Conservation (phyloP, 1,140 invertebrate species). For the Zophobas atratus region DNA sequence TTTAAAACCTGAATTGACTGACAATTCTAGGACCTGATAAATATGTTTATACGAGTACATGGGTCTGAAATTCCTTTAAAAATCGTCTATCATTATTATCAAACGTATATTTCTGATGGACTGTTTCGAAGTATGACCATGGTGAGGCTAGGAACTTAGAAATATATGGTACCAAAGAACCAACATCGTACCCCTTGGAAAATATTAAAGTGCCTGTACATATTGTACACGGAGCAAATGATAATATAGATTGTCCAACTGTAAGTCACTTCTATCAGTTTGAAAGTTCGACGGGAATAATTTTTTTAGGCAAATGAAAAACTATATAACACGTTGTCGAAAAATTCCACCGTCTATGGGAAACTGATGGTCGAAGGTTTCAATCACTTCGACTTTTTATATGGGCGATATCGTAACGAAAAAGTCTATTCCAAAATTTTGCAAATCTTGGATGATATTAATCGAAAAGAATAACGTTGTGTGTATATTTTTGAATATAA, state of each 20-base stretch:
- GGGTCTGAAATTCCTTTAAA: slow-evolving; percentile 3
- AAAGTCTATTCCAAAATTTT: not conserved
- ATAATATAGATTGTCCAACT: not conserved
- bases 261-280: not conserved
- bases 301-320: not conserved
- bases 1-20: not conserved
- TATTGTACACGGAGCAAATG: slow-evolving; percentile 1
- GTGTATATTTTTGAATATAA: too few relatives aligned
- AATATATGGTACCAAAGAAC: not conserved
- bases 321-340: not conserved
- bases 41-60: not conserved
- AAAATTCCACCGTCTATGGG: slow-evolving; percentile 3
- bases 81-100: not conserved
- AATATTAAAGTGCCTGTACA: slow-evolving; percentile 5
- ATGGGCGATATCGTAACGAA: not conserved
- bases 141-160: not conserved
- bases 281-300: not conserved
- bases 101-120: not conserved
- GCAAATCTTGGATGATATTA: too few relatives aligned
- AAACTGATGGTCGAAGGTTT: not conserved
- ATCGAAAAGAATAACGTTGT: too few relatives aligned
- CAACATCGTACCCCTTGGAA: not conserved
- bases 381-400: slow-evolving; percentile 6
- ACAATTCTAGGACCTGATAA: not conserved
- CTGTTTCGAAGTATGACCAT: slow-evolving; percentile 15